A percentile compares a stretch with the other conserved stretches of the same genome.
Conservation (phyloP, 2,797 vertebrate species). For the Chiloscyllium punctatum region DNA sequence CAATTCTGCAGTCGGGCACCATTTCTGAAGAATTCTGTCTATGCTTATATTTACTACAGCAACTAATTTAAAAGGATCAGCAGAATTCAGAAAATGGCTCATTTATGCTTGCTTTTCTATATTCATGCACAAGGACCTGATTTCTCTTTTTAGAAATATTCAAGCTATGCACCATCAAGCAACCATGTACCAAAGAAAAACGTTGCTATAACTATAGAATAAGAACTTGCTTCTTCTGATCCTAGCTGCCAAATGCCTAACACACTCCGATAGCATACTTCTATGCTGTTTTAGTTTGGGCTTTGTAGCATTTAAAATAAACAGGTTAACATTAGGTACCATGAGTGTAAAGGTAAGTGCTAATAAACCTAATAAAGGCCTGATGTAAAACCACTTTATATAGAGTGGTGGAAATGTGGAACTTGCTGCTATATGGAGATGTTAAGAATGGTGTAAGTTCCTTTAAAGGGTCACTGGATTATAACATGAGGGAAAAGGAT, state of each 20-base stretch:
- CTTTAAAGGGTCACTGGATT: background rate
- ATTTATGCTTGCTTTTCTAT: no score
- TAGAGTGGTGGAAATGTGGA: background rate
- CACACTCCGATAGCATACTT: background rate
- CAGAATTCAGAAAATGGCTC: no score
- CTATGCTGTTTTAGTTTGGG: background rate
- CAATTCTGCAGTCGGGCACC: no score
- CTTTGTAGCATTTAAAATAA: background rate
- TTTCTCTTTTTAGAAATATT: no score
- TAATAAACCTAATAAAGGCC: background rate
- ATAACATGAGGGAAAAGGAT: no score
- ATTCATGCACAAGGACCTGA: no score
- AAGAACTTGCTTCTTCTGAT: background rate
- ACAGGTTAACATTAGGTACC: background rate
- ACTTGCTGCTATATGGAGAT: background rate
- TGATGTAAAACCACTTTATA: background rate
- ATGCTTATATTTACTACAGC: no score
- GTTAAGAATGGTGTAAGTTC: background rate
- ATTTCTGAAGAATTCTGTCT: no score
- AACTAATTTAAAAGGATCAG: no score
- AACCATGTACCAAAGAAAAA: background rate
- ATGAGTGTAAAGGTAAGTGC: background rate
- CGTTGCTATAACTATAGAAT: background rate
- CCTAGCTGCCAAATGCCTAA: background rate
- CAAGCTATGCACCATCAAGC: no score